Base-by-base conservation (phyloP, 2,797 vertebrate genomes). In the Tragopan temminckii region DNA sequence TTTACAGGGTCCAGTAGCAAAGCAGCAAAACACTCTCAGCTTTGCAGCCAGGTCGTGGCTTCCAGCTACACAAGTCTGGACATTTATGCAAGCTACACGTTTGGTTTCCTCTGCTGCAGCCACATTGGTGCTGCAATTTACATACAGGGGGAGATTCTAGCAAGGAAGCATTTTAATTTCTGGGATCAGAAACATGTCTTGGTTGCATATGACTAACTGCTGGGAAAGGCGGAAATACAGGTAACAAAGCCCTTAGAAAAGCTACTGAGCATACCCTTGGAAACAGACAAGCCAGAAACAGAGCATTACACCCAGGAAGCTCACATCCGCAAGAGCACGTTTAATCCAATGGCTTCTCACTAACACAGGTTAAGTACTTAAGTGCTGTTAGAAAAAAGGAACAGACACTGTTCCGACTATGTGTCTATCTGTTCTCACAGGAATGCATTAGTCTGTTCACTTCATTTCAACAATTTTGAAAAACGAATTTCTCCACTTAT, bases 401-500 rank as follows among this genome's bases (percentile, higher is more conserved):
- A 92, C 29, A 77, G 62, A 75, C 36, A 61, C 11, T 7, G 31
- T 1, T 72, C 38, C 48, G 57, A 57, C 43, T 20, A 2, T 12
- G 53, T 13, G 48, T 84, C 74, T 86, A n/a, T 45, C 58, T 80
- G 31, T 35, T 72, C 64, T 68, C 57, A 53, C 58, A 77, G 75
- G 7, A 64, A 86, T 0, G 1, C 45, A 69, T 69, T 7, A 71
- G 40, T 29, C 70, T 68, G 61, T 80, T 48, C 27, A 77, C 36
- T 61, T 81, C 59, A 64, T 69, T 94, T 79, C 13, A 90, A 45
- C 67, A 57, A 72, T 81, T 79, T 66, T 77, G 43, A 74, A 31
- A 53, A 62, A 59, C 63, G 78, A 35, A 72, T 88, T 91, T 94
- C 75, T 90, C 62, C 83, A 77, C 57, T 35, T 85, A 90, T 70